Conservation (phyloP, 2,888 invertebrate genomes). For the Prionchulus punctatus region DNA sequence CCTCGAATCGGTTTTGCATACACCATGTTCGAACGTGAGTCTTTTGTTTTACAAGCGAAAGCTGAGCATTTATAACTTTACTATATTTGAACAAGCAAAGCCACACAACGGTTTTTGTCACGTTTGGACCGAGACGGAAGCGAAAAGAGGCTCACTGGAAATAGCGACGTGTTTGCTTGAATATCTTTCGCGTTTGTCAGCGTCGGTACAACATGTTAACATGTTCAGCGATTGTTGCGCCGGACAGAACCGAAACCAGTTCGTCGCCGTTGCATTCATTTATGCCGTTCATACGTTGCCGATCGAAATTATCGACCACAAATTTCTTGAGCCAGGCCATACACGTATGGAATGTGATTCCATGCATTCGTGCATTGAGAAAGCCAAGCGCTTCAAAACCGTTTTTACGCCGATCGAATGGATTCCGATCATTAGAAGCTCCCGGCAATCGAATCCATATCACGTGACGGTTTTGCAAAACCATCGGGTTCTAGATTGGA, state of each 20-base stretch:
- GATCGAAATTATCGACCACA: background rate
- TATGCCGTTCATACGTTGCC: background rate
- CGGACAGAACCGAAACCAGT: slow-evolving; percentile 1
- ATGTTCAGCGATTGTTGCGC: background rate
- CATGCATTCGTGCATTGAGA: background rate
- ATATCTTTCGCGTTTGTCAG: background rate
- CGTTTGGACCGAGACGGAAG: slow-evolving; percentile 1
- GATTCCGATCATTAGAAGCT: background rate
- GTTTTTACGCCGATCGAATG: background rate
- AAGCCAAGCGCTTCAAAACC: background rate
- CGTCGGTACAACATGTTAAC: background rate
- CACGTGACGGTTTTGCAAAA: no score
- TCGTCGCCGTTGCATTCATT: background rate
- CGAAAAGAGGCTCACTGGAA: background rate
- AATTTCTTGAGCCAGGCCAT: background rate
- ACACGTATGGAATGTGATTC: background rate
- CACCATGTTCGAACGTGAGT: background rate
- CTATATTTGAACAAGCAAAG: background rate
- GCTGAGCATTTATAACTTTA: background rate
- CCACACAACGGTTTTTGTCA: background rate
- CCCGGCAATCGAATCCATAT: background rate
- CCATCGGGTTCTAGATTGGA: no score
- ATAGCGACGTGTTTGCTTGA: background rate
- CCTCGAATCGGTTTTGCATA: background rate
- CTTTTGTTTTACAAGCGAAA: background rate